Base-by-base conservation (phyloP, 2,888 invertebrate genomes). In the Palloptera scutellata region DNA sequence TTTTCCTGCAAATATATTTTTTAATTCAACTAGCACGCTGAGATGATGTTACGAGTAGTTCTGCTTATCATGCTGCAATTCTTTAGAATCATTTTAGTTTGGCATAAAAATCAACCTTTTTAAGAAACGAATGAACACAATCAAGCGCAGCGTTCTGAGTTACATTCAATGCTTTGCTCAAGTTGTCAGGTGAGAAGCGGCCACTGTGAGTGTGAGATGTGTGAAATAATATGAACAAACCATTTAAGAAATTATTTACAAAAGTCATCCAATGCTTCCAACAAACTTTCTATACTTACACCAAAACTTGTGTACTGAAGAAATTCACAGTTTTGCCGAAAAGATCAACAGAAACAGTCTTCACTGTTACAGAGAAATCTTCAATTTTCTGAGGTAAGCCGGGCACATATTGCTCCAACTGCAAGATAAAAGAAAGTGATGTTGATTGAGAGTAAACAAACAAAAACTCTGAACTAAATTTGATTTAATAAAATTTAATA, bases 61-160 rank as follows among this genome's bases (percentile, higher is more conserved):
- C 59, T 55, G 52, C 30, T 20, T 51, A 17, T 58, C 41, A 15
- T 30, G 30, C 30, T 30, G 30, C 6, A 30, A 4, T 30, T 30
- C 30, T 68, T 79, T 77, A 77, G 75, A 84, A 85, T 89, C 89
- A 91, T 79, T 91, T 89, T 84, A 90, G 89, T 85, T 91, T 89
- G 11, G 91, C 91, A 79, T 91, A 88, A 43, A 89, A 86, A 82
- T 92, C 90, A 48, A 93, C 90, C 87, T 96, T 92, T 85, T 94
- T 88, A 82, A 91, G 89, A 74, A 92, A 88, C 90, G 92, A 92
- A 78, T 90, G 88, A 80, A 90, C 91, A 78, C 91, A 92, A 73
- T 91, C 87, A 10, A 88, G 86, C 64, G 92, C 90, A 69, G 89
- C 90, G 73, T 86, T 85, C 75, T 89, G 88, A 15, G 92, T 92